Base-by-base conservation (phyloP, 30 jellyfish, hydroid and myxozoan genomes). In the Cassiopea xamachana region DNA sequence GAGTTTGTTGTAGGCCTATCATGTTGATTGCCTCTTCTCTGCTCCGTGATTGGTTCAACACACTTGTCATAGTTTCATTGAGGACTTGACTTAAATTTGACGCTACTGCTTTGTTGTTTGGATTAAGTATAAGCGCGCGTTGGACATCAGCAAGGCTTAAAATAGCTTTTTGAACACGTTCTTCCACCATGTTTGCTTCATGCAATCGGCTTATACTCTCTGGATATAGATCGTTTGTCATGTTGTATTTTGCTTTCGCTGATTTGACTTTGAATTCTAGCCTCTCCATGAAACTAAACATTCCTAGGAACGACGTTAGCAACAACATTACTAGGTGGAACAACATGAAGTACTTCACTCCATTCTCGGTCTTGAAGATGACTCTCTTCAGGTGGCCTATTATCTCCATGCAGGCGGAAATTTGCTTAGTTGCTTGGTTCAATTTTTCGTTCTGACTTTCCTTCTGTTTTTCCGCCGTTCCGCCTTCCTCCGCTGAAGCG, bases 241-340 rank as follows among this genome's bases (percentile, higher is more conserved):
- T 7, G 46, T 43, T 50, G 75, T 50, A 17, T 47, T 55, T 14
- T 4, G 27, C 1, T 49, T 45, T 17, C 45, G 49, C 17, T n/a
- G 87, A 19, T 46, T 17, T 10, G 49, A 78, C 87, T 47, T 50
- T 44, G 58, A 78, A 48, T 19, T 78, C 74, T 19, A 78, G 50
- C 71, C 87, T 5, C 51, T 78, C 87, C 69, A 78, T 59, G 75
- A 39, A 78, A 75, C 87, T 78, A 60, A 78, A 60, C 3, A 78
- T 1, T 46, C 87, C 87, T n/a, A 78, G 51, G 15, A 78, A 78
- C 27, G 58, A 55, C 14, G 87, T 50, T 14, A 78, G 17, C 10
- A 78, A 1, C 49, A 78, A 16, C 73, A 78, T 19, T 1, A 78
- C 50, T 16, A 78, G 87, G 17, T 78, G 87, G 45, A 78, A 78